Base-by-base conservation (phyloP, 1,140 invertebrate genomes). In the Trachymyrmex cornetzi region DNA sequence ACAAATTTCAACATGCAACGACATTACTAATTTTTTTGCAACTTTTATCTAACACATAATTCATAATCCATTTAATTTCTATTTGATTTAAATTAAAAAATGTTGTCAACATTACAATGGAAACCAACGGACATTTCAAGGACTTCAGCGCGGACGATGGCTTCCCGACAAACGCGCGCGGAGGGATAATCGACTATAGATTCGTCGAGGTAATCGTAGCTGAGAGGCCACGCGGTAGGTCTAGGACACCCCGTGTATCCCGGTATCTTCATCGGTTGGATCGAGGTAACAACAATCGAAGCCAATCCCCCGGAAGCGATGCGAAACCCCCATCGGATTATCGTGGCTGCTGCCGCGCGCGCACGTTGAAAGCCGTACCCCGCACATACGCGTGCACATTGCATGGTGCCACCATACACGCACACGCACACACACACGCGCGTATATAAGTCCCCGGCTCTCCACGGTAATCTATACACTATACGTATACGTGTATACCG, bases 301-400 rank as follows among this genome's bases (percentile, higher is more conserved):
- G 90, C 89, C 91, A 92, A 93, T 92, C 92, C 90, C 92, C 92
- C 91, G 92, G 92, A 93, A 93, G 92, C 93, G 93, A 92, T 90
- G 79, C 91, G 91, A 93, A 93, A 93, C 92, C 93, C 92, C 93
- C 93, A 91, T 93, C 90, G 92, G 93, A 94, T 94, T 94, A 94
- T 94, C 92, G 92, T 92, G 89, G 91, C 91, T 90, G 90, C 86
- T 90, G 80, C 77, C 71, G 77, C 91, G 88, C 80, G 55, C 64
- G 66, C 38, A 16, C 55, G 89, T 91, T 88, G 92, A 94, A 94
- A 92, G 89, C 90, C 91, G 94, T 93, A 93, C 89, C 74, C 77
- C 63, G 16, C 34, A 69, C 22, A 66, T 66, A 67, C 64, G 50
- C 63, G 59, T 59, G 57, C 44, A 64, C 50, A n/a, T 38, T 16